These are phyloP conservation scores for Thaumatotibia leucotreta DNA, from an alignment of 1,140 invertebrate species.

Conservation along the genomic window DNA sequence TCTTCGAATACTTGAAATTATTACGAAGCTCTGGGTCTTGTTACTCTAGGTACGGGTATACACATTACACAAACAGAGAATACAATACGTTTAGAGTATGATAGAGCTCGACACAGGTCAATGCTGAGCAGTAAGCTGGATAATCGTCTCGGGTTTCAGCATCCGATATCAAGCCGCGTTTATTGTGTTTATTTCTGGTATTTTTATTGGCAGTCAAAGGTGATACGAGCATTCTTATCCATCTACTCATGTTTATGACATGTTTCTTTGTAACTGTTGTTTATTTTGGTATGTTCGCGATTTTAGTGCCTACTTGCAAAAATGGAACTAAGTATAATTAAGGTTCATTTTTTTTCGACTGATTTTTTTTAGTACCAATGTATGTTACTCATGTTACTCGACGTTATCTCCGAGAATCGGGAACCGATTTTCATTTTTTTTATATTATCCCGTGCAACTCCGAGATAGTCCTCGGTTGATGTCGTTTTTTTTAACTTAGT, in stretches of 20 bases:
- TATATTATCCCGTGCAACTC: too few species aligned
- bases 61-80: neutral
- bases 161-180: neutral
- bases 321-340: neutral
- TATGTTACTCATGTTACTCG: too few species aligned
- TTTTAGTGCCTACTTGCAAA: neutral
- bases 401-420: too few species aligned
- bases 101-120: neutral
- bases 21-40: neutral
- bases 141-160: neutral
- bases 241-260: neutral
- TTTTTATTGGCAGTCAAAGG: neutral
- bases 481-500: too few species aligned
- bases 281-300: neutral
- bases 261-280: neutral
- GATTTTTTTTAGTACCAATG: too few species aligned
- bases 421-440: too few species aligned
- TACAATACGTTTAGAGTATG: neutral
- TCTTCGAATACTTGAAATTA: neutral
- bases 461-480: too few species aligned
- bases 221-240: neutral
- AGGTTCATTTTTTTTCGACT: too few species aligned
- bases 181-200: neutral
- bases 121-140: neutral
- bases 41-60: neutral